Evolutionary conservation across 2,888 invertebrate genomes (phyloP).

Genomic region (Dioctria rufipes): DNA sequence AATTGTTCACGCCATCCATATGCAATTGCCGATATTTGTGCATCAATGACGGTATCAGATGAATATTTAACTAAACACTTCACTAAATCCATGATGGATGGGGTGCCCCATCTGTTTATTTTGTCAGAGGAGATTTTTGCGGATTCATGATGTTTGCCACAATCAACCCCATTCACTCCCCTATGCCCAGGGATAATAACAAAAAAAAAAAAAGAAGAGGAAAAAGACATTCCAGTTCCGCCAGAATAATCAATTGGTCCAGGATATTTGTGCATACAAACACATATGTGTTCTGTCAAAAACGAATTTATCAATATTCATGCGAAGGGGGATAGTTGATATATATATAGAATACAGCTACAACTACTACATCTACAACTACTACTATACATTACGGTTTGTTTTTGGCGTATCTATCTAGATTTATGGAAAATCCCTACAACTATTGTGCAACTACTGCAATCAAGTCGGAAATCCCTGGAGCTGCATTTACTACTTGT

Average conservation of each 20-base stretch:
- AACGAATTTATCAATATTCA: slow-evolving; percentile 49
- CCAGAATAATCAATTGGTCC: slow-evolving; percentile 43
- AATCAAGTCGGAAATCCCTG: slow-evolving; percentile 42
- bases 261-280: slow-evolving; percentile 24
- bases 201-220: not conserved
- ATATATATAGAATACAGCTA: too few relatives aligned
- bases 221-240: not conserved
- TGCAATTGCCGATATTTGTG: slow-evolving; percentile 41
- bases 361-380: too few relatives aligned
- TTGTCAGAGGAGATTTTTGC: slow-evolving; percentile 16
- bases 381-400: not conserved
- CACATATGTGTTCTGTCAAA: slow-evolving; percentile 43
- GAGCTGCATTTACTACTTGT: slow-evolving; percentile 44
- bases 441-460: slow-evolving; percentile 46
- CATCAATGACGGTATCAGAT: slow-evolving; percentile 35
- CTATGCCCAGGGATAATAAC: not conserved
- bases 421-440: slow-evolving; percentile 44
- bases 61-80: slow-evolving; percentile 51
- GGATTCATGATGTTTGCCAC: slow-evolving; percentile 15
- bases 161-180: not conserved
- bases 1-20: slow-evolving; percentile 41
- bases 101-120: slow-evolving; percentile 29
- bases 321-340: not conserved
- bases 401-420: slow-evolving; percentile 37
- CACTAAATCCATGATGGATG: slow-evolving; percentile 46